Conservation (phyloP, 2,113 vertebrate genomes). For the Myanophis thanlyinensis region DNA sequence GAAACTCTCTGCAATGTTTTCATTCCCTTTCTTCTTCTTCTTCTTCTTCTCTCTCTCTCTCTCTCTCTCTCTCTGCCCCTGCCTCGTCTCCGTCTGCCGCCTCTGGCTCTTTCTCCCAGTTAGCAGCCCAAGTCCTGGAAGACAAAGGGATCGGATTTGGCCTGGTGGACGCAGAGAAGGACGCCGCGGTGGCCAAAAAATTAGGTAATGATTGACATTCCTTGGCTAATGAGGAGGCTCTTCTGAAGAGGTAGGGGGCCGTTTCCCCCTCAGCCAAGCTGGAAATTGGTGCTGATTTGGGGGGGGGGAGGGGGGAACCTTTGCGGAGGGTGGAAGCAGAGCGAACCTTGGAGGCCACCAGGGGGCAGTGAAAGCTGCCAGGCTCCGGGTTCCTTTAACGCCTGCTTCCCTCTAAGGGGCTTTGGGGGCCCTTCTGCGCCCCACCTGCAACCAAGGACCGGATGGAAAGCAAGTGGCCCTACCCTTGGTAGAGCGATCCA, state of each 20-base stretch:
- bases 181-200: slow-evolving; percentile 81
- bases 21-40: not conserved
- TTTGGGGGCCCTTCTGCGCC: not conserved
- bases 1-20: not conserved
- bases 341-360: not conserved
- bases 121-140: slow-evolving; percentile 89
- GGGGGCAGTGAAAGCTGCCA: not conserved
- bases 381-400: not conserved
- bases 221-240: not conserved
- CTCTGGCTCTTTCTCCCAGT: slow-evolving; percentile 64
- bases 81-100: not conserved
- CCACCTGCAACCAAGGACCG: not conserved
- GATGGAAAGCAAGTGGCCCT: not conserved
- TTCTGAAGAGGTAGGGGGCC: not conserved
- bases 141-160: slow-evolving; percentile 89
- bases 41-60: too few relatives aligned
- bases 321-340: not conserved
- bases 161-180: slow-evolving; percentile 85
- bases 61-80: not conserved
- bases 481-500: not conserved
- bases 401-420: not conserved
- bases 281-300: not conserved
- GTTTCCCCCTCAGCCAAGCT: not conserved
- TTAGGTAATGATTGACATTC: slow-evolving; percentile 70
- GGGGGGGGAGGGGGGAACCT: not conserved